Evolutionary conservation across 2,797 vertebrate genomes (phyloP), one percentile per base, ranked within the genome.

Genomic region (Amblyopsis hoosieri): DNA sequence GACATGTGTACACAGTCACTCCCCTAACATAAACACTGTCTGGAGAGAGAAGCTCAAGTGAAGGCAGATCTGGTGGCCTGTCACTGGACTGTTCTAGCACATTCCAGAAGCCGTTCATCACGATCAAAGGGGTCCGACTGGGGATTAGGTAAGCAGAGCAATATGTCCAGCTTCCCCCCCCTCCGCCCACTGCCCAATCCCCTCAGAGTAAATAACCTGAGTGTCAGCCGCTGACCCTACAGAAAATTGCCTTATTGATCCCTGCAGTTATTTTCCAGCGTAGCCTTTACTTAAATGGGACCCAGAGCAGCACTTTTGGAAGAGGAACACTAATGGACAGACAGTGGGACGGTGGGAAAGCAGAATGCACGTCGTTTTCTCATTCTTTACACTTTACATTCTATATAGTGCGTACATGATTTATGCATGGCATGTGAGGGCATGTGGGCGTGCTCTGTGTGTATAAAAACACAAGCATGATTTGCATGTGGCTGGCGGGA

Each of bases 241-340:
- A 79, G 81, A 85, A 89, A 88, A 90, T 88, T 84, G 77, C 75
- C 75, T 80, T 87, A 91, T 90, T 90, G 90, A 91, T 91, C 85
- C 68, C 76, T 52, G 14, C 69, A 68, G 75, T 9, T 15, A 79
- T 76, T 84, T 84, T 74, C 55, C 59, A 64, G 58, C 17, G 0
- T 69, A 59, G 79, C 63, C 67, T 71, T 85, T 82, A 75, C 69
- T 71, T 60, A 61, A 66, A 53, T 45, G 53, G 51, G 46, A 76
- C 46, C 48, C 53, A 58, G 45, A 62, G 57, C 71, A 69, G 68
- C 74, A 74, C 62, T 75, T 78, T 74, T 62, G 71, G 74, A 65
- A 64, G 54, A 71, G 47, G 42, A 29, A 63, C 66, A 57, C 58
- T 59, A 47, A 66, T 3, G 29, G 52, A 33, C 13, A 61, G 6